Evolutionary conservation across 2,888 invertebrate species (phyloP).

Genomic region (Epinotia nisella): DNA sequence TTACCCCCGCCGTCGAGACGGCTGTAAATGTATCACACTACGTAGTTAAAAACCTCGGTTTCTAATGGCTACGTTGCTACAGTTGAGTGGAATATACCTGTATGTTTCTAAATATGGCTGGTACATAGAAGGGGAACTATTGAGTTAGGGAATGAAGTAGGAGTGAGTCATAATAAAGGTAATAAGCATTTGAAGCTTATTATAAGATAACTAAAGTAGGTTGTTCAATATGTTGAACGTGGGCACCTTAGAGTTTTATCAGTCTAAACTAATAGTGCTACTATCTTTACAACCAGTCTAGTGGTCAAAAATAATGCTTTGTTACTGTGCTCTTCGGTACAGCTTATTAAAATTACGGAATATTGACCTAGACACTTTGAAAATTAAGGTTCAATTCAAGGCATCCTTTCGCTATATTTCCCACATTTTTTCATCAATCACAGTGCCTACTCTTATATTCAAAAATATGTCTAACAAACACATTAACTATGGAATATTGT

Average conservation of each 20-base stretch:
- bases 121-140: not conserved
- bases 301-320: too few species aligned
- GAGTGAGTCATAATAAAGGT: not conserved
- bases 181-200: constrained; percentile 1
- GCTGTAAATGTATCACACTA: constrained; percentile 27
- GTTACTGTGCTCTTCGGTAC: too few species aligned
- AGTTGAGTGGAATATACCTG: constrained; percentile 11
- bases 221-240: too few species aligned
- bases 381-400: too few species aligned
- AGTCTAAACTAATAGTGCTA: not conserved
- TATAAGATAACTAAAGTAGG: not conserved
- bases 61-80: not conserved
- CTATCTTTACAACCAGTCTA: not conserved
- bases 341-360: too few species aligned
- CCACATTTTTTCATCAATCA: too few species aligned
- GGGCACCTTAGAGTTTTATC: not conserved
- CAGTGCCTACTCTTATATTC: too few species aligned
- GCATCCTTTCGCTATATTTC: not conserved
- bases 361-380: too few species aligned
- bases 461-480: too few species aligned
- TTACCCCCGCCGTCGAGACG: constrained; percentile 53
- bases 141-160: not conserved
- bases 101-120: constrained; percentile 1
- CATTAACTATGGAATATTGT: too few species aligned
- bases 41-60: constrained; percentile 19